A percentile compares a stretch with the other conserved stretches of the same genome.
phyloP scores from a whole-genome alignment of 53 echinoderm and acorn worm species.

The Arbacia lixula region DNA sequence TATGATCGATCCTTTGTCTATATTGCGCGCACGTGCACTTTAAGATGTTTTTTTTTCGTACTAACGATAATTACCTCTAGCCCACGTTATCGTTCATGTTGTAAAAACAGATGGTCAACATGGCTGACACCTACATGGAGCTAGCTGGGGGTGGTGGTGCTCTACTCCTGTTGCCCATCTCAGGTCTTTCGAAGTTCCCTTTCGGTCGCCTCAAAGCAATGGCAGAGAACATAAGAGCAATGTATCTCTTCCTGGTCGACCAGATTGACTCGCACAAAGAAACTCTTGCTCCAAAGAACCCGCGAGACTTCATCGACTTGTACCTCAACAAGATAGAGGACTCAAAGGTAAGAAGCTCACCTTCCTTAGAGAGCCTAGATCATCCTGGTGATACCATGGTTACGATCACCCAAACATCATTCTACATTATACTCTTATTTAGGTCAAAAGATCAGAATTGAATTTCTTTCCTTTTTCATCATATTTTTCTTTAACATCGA shows the following conservation, averaged over 20 bases:
- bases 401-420: too few species aligned
- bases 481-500: too few species aligned
- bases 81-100: too few species aligned
- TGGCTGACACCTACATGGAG: not conserved
- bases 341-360: constrained; percentile 38
- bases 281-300: constrained; percentile 15
- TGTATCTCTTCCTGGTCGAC: constrained; percentile 17
- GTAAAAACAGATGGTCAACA: not conserved
- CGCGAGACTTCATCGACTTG: constrained; percentile 54
- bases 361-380: too few species aligned
- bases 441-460: too few species aligned
- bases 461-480: too few species aligned
- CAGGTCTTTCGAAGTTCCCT: constrained; percentile 22
- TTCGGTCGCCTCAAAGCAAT: not conserved
- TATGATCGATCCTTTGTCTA: too few species aligned
- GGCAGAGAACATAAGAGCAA: not conserved
- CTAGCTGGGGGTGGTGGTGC: not conserved
- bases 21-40: too few species aligned
- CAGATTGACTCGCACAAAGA: constrained; percentile 14
- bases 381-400: too few species aligned
- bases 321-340: constrained; percentile 43
- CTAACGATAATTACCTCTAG: too few species aligned
- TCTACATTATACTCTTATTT: too few species aligned
- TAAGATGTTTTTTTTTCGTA: too few species aligned
- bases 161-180: not conserved